Evolutionary conservation across 2,113 vertebrate species (phyloP), one percentile per base, ranked within the genome.

Genomic region (Gyps fulvus): DNA sequence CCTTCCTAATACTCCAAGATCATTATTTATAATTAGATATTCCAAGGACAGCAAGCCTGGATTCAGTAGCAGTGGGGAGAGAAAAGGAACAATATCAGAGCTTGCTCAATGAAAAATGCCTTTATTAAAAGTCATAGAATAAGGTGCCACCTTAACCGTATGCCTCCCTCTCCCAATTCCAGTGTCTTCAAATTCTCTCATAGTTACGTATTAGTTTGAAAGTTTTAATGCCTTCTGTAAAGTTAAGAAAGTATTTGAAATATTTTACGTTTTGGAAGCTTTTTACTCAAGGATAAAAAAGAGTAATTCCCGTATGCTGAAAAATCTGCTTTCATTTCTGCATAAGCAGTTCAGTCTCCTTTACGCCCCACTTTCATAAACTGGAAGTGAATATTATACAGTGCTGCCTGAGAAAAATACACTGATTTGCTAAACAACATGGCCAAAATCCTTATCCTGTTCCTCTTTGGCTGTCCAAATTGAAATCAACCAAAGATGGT

Each of bases 251-350:
- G 3, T 31, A 89, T 42, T 62, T 34, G 2, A 91, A 94, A 19
- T 57, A 49, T 32, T 82, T 87, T n/a, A 40, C 13, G 23, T 63
- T 90, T 76, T 36, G 43, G 42, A 90, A 93, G 47, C 22, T 36
- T 91, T 89, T 87, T 55, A 84, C 9, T 59, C 40, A 76, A 71
- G 12, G 21, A 52, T 72, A 26, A 27, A 40, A 79, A 63, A 42
- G 49, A 50, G 6, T 42, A 49, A 61, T 49, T 61, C n/a, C 45
- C 4, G 11, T 29, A 65, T 8, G 43, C 32, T 83, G 66, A 92
- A 85, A 87, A 89, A 57, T 22, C 25, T 77, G 36, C 19, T 73
- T 78, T 90, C 10, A 47, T 89, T 92, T 93, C 49, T 83, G 25
- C 76, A 13, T 1, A 2, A 86, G 25, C 25, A 78, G 7, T 55